Conservation (phyloP, 30 jellyfish, hydroid and myxozoan genomes). For the Aurelia coerulea region DNA sequence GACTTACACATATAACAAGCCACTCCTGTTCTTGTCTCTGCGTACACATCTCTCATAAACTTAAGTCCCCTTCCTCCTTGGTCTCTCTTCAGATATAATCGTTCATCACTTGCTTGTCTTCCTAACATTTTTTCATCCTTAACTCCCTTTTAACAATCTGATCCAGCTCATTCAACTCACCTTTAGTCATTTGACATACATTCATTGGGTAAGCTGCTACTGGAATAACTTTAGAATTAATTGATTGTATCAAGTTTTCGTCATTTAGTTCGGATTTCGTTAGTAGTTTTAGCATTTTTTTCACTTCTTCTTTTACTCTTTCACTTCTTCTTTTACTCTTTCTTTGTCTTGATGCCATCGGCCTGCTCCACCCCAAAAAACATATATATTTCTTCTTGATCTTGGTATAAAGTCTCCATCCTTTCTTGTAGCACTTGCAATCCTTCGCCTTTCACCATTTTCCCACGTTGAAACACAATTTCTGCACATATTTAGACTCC, state of each 20-base stretch:
- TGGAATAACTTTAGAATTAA: not conserved
- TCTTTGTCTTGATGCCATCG: too few species aligned
- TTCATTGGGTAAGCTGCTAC: constrained; percentile 2
- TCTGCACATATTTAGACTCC: constrained; percentile 12
- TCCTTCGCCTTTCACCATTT: constrained; percentile 33
- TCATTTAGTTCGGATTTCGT: not conserved
- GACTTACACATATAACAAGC: too few species aligned
- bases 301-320: too few species aligned
- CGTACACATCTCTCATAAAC: too few species aligned
- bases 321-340: not conserved
- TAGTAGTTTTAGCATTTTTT: too few species aligned
- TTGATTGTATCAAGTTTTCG: not conserved
- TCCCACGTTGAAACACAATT: constrained; percentile 2
- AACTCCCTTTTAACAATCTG: too few species aligned
- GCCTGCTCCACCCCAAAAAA: constrained; percentile 3
- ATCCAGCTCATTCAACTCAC: too few species aligned
- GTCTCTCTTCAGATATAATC: too few species aligned
- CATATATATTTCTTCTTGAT: not conserved
- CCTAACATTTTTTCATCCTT: too few species aligned
- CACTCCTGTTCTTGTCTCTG: too few species aligned
- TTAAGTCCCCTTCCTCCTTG: too few species aligned
- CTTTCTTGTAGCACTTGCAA: not conserved
- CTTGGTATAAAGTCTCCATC: constrained; percentile 2
- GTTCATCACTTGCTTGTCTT: too few species aligned
- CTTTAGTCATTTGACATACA: not conserved